phyloP scores from a whole-genome alignment of 2,797 vertebrate species.

The Emys orbicularis region DNA sequence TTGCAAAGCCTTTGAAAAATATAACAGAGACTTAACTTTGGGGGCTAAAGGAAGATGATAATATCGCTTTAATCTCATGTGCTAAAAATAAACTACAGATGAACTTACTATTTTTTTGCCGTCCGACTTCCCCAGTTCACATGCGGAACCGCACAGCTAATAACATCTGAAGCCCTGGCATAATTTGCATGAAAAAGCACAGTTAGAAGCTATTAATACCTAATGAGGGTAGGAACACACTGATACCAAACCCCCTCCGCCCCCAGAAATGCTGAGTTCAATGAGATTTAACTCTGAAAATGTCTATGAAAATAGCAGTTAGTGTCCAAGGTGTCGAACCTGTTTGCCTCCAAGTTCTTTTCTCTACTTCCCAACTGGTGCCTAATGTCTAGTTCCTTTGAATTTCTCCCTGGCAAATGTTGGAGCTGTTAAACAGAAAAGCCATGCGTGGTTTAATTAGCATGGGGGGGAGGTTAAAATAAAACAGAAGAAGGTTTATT shows the following conservation, averaged over 20 bases:
- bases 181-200: not conserved
- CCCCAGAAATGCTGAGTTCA: not conserved
- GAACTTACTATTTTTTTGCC: not conserved
- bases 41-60: not conserved
- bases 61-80: constrained; percentile 7
- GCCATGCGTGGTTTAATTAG: not conserved
- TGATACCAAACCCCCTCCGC: not conserved
- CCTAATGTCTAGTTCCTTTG: not conserved
- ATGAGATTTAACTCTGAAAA: not conserved
- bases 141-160: not conserved
- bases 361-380: not conserved
- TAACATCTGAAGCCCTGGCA: not conserved
- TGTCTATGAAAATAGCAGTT: not conserved
- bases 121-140: not conserved
- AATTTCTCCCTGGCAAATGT: not conserved
- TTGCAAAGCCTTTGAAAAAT: not conserved
- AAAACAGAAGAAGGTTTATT: not conserved
- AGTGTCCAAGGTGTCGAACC: not conserved
- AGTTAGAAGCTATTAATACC: not conserved
- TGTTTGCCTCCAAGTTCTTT: not conserved
- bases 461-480: not conserved
- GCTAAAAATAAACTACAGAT: constrained; percentile 35
- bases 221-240: not conserved
- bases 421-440: not conserved
- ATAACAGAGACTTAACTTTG: not conserved